Evolutionary conservation across 2,113 vertebrate species (phyloP).

Genomic region (Nothocercus nigrocapillus): DNA sequence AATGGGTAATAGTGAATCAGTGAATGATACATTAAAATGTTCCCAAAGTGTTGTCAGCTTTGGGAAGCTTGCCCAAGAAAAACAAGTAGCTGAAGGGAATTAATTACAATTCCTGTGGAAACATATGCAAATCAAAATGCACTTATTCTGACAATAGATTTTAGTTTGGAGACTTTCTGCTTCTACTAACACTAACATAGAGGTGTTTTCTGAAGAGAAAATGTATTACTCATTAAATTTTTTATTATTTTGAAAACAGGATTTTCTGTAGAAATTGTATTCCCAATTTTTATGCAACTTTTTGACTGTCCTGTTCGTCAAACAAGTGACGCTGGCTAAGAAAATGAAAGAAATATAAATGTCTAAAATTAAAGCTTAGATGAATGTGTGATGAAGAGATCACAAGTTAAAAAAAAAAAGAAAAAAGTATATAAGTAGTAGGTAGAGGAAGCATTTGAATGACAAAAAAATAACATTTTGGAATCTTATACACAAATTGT

Average conservation of each 20-base stretch:
- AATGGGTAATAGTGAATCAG: background rate
- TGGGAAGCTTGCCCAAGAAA: background rate
- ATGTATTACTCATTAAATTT: background rate
- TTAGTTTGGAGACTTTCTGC: background rate
- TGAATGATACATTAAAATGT: background rate
- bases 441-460: background rate
- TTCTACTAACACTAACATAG: background rate
- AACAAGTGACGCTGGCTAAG: fast-evolving
- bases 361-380: background rate
- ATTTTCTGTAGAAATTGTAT: background rate
- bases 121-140: background rate
- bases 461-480: fast-evolving
- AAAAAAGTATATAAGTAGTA: background rate
- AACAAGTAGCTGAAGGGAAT: background rate
- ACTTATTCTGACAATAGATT: background rate
- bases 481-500: background rate
- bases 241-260: background rate
- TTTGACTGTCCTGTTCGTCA: background rate
- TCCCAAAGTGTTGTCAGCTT: background rate
- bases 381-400: background rate
- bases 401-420: background rate
- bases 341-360: background rate
- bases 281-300: background rate
- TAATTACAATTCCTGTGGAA: background rate
- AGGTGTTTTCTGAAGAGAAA: background rate